Evolutionary conservation across 2,113 vertebrate genomes (phyloP).

Genomic region (Acinonyx jubatus): DNA sequence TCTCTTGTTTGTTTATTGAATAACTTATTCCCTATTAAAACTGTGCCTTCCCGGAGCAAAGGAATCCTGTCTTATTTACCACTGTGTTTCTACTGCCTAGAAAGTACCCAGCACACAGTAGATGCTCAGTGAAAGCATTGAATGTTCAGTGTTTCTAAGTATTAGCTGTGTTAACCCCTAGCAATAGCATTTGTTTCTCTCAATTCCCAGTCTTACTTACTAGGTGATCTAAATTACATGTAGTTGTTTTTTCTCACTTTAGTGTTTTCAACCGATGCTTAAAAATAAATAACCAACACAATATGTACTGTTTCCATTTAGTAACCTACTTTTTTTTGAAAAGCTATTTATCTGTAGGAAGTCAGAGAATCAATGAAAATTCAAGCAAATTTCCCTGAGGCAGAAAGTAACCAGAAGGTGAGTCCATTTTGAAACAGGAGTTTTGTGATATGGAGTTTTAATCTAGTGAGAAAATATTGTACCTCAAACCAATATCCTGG

Average conservation of each 20-base stretch:
- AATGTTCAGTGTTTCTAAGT: not conserved
- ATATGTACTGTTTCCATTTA: not conserved
- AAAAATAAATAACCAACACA: conserved; percentile 9
- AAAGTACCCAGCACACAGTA: not conserved
- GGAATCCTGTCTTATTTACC: not conserved
- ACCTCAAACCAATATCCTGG: not conserved
- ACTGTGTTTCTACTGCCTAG: not conserved
- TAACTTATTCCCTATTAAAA: not conserved
- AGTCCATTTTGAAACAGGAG: not conserved
- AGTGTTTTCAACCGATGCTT: not conserved
- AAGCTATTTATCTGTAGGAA: not conserved
- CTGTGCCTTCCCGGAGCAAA: not conserved
- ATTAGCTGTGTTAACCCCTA: not conserved
- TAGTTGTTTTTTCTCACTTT: not conserved
- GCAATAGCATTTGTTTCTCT: not conserved
- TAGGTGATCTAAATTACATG: not conserved
- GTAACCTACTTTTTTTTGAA: not conserved
- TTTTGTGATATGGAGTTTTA: not conserved
- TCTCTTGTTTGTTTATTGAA: not conserved
- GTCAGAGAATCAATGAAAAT: conserved; percentile 15
- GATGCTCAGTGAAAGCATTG: not conserved
- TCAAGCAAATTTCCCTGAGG: not conserved
- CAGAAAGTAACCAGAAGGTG: not conserved
- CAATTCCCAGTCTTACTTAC: not conserved
- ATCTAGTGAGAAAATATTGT: not conserved